Base-by-base conservation (phyloP, 2,113 vertebrate species). In the Gnathonemus longibarbis region DNA sequence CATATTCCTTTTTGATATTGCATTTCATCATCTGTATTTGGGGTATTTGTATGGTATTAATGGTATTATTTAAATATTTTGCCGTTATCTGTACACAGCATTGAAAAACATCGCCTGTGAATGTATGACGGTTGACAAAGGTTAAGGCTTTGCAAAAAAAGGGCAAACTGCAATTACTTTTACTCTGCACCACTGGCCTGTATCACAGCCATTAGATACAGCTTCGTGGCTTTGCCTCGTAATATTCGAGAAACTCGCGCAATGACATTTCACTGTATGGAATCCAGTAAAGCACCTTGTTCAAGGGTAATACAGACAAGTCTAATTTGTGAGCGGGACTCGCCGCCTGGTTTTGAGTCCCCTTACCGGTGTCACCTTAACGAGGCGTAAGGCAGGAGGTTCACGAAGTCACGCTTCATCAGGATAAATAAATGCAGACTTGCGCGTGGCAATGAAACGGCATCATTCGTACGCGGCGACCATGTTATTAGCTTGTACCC, bases 131-230 rank as follows among this genome's bases (percentile, higher is more conserved):
- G 45, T n/a, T 85, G 83, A 85, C 83, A 85, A 85, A 85, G 83
- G 83, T 85, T 85, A 85, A 49, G 83, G 39, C 83, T 85, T 85
- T 49, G 83, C 45, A 48, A 49, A 84, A 56, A 85, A 85, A 85
- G 83, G 83, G 45, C 83, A 85, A 46, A 85, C 42, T 85, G 83
- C 83, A 85, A 85, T 87, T 50, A 87, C 49, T 87, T 87, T 52
- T 11, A 53, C 85, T 50, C 4, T 0, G 49, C 85, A 87, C 85
- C 49, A 19, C 24, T 87, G 85, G 85, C 49, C 85, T 87, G 85
- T 7, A 87, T 87, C 27, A 52, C 49, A 53, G 49, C 49, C 85
- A 87, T 87, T 87, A 87, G 85, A 52, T 52, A 87, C 85, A 87
- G 85, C 85, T 53, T 53, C 27, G 49, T 87, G 46, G 4, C 27